Evolutionary conservation across 2,888 invertebrate genomes (phyloP).

Genomic region (Eupithecia subfuscata): DNA sequence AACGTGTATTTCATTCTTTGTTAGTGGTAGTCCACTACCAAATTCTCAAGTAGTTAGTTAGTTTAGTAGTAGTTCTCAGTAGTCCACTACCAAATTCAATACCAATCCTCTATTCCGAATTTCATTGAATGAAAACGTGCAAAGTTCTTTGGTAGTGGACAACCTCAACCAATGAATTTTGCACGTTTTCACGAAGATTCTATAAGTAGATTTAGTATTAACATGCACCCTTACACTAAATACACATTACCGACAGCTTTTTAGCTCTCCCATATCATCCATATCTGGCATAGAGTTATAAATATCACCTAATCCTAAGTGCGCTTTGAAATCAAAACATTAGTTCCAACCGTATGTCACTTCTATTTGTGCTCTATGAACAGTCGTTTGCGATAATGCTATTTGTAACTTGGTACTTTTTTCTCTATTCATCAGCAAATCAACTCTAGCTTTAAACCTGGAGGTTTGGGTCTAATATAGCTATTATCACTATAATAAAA

Average conservation of each 20-base stretch:
- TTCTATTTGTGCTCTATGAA: constrained; percentile 51
- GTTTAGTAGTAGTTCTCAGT: too few species aligned
- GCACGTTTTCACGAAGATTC: background rate
- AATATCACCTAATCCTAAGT: constrained; percentile 23
- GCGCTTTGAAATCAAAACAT: constrained; percentile 28
- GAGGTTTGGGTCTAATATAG: background rate
- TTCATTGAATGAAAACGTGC: too few species aligned
- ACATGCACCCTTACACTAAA: background rate
- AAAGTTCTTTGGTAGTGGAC: too few species aligned
- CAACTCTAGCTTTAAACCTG: background rate
- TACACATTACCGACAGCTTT: constrained; percentile 3
- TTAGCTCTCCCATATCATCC: constrained; percentile 6
- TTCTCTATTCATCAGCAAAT: background rate
- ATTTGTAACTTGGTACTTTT: background rate
- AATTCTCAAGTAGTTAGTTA: too few species aligned
- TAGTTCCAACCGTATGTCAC: constrained; percentile 44
- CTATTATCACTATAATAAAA: too few species aligned
- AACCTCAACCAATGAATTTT: too few species aligned
- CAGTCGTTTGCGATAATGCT: background rate
- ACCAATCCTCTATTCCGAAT: too few species aligned
- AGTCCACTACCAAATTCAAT: too few species aligned
- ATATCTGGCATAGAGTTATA: constrained; percentile 17
- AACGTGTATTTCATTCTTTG: too few species aligned
- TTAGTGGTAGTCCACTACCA: too few species aligned
- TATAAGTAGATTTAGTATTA: background rate